Percentiles rank a stretch among this genome's conserved stretches.
phyloP scores from a whole-genome alignment of 2,113 vertebrate species.

The Eudyptes chrysolophus region DNA sequence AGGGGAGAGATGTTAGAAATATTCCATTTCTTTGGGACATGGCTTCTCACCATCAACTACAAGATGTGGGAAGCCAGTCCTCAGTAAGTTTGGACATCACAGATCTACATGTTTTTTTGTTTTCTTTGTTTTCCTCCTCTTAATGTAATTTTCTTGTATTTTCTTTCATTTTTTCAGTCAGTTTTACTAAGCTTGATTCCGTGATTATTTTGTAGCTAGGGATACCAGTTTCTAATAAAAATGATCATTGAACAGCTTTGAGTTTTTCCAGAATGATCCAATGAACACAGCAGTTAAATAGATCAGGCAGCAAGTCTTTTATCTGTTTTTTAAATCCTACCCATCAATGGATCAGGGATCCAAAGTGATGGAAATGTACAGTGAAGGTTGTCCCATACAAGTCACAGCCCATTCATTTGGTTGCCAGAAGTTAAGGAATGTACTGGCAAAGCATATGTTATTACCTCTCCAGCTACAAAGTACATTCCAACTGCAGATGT shows the following conservation, averaged over 20 bases:
- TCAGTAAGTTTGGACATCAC: not conserved
- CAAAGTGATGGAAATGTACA: not conserved
- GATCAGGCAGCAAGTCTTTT: not conserved
- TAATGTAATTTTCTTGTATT: not conserved
- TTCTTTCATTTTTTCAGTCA: not conserved
- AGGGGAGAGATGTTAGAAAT: not conserved
- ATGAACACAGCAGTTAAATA: not conserved
- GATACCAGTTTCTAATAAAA: not conserved
- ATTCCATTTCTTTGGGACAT: not conserved
- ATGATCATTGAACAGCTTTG: not conserved
- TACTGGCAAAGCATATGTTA: not conserved
- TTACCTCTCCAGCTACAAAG: slow-evolving; percentile 1
- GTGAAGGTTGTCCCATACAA: not conserved
- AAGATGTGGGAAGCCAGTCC: not conserved
- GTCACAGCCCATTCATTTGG: not conserved
- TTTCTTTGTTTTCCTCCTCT: not conserved
- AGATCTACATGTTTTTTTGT: not conserved
- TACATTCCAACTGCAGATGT: slow-evolving; percentile 3
- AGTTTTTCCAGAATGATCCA: not conserved
- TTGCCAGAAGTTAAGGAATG: slow-evolving; percentile 23
- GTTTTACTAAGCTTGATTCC: not conserved
- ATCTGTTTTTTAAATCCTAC: not conserved
- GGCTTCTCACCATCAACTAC: not conserved
- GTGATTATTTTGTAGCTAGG: not conserved
- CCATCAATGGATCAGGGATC: not conserved